A percentile compares a stretch with the other conserved stretches of the same genome.
phyloP scores from a whole-genome alignment of 2,113 vertebrate species.

The Rhipidura dahli region DNA sequence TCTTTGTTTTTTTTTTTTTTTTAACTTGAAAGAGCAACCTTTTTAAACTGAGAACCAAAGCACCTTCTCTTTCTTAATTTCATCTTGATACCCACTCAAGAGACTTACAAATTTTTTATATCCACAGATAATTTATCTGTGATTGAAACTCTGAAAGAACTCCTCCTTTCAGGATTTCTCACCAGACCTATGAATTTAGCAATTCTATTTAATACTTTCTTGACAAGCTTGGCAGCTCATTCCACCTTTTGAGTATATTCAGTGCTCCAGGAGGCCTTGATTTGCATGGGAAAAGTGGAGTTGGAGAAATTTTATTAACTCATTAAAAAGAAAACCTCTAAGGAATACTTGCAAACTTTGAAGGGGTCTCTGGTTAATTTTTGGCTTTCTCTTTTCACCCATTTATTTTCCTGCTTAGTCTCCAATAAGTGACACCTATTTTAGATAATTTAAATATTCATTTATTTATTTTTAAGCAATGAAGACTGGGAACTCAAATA shows the following conservation, averaged over 20 bases:
- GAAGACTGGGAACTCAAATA: background rate
- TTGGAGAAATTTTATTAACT: background rate
- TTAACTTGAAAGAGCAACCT: background rate
- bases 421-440: background rate
- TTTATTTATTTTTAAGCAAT: background rate
- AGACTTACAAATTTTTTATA: background rate
- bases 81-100: background rate
- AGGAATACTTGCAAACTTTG: background rate
- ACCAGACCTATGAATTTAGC: background rate
- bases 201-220: background rate
- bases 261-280: background rate
- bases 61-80: background rate
- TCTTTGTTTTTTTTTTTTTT: background rate
- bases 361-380: background rate
- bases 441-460: background rate
- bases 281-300: background rate
- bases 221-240: background rate
- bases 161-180: background rate
- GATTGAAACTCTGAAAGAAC: background rate
- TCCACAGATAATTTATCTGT: background rate
- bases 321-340: background rate
- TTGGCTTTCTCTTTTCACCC: background rate
- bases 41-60: background rate
- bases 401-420: background rate
- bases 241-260: background rate